phyloP scores from a whole-genome alignment of 35 echinoderm and acorn worm genomes.

The Ptychodera flava region DNA sequence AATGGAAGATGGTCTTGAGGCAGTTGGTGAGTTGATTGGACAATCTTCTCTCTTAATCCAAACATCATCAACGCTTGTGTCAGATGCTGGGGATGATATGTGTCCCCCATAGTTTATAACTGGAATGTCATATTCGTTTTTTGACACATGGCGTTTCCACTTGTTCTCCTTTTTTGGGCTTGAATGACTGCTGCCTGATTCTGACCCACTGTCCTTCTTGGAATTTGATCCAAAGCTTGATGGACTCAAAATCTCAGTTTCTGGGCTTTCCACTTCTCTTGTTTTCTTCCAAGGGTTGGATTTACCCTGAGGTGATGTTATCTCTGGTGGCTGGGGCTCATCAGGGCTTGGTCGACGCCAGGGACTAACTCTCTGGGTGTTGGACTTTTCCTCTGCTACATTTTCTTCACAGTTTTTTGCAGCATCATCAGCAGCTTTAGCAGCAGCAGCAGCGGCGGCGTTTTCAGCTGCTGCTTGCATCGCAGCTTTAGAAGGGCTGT shows the following conservation, averaged over 20 bases:
- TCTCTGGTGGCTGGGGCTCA: not conserved
- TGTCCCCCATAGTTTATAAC: slow-evolving; percentile 83
- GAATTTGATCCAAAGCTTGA: not conserved
- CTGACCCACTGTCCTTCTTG: not conserved
- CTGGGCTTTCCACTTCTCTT: not conserved
- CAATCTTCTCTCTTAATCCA: slow-evolving; percentile 80
- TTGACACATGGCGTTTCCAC: slow-evolving; percentile 65
- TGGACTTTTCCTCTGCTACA: slow-evolving; percentile 10
- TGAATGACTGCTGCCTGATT: not conserved
- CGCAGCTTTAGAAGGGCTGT: slow-evolving; percentile 47
- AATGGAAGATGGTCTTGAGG: slow-evolving; percentile 5
- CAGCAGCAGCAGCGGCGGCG: not conserved
- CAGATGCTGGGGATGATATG: slow-evolving; percentile 61
- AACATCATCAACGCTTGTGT: slow-evolving; percentile 37
- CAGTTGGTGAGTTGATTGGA: slow-evolving; percentile 11
- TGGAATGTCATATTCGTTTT: slow-evolving; percentile 58
- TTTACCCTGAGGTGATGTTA: not conserved
- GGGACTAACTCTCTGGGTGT: not conserved
- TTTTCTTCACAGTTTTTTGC: slow-evolving; percentile 38
- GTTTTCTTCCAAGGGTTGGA: not conserved
- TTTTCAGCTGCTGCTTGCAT: not conserved
- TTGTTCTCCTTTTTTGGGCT: not conserved
- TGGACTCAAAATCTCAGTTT: not conserved
- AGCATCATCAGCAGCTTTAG: not conserved
- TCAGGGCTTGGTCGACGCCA: not conserved